Conservation (phyloP, 2,113 vertebrate species). For the Plecotus auritus region DNA sequence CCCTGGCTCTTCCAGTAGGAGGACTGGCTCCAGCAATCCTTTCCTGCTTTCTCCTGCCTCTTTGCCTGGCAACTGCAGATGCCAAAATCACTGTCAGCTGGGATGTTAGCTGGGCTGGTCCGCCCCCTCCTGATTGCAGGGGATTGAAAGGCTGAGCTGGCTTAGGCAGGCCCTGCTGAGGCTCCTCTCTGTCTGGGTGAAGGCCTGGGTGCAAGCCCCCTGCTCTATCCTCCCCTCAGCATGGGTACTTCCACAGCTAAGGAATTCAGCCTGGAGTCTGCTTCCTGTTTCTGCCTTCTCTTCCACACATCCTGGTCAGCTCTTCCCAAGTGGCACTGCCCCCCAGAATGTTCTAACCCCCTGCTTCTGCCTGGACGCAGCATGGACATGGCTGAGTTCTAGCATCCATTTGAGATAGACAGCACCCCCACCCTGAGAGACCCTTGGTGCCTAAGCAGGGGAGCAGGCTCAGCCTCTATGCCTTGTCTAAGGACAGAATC, state of each 20-base stretch:
- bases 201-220: not conserved
- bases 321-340: not conserved
- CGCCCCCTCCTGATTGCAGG: not conserved
- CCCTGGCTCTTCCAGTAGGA: not conserved
- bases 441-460: not conserved
- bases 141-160: not conserved
- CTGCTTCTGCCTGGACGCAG: not conserved
- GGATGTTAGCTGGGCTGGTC: not conserved
- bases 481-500: not conserved
- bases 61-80: not conserved
- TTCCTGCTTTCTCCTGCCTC: conserved; percentile 1
- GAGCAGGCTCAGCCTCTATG: not conserved
- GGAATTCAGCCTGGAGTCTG: not conserved
- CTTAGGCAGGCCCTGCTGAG: not conserved
- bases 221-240: not conserved
- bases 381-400: not conserved
- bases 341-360: not conserved
- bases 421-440: not conserved
- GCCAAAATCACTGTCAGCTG: conserved; percentile 13
- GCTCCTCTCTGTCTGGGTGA: not conserved
- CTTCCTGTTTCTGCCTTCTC: not conserved
- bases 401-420: not conserved
- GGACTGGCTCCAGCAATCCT: not conserved
- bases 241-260: not conserved
- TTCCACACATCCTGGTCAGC: not conserved